phyloP scores from a whole-genome alignment of 2,113 vertebrate species.

The Thunnus thynnus region DNA sequence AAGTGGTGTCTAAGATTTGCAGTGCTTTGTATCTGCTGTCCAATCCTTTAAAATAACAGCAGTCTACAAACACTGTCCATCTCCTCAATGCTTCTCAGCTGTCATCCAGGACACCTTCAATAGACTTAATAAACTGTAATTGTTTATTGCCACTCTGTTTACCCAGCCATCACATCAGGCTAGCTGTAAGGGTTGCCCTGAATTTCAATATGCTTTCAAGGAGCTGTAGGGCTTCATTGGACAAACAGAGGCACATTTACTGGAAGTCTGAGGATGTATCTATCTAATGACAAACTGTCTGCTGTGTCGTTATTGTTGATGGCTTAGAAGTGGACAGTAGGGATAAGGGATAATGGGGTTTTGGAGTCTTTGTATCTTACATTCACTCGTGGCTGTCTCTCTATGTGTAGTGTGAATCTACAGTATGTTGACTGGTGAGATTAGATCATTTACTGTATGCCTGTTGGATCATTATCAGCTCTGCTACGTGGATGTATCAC shows the following conservation, averaged over 20 bases:
- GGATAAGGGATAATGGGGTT: not conserved
- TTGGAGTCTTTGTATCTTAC: not conserved
- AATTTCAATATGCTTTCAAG: conserved; percentile 49
- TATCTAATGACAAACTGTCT: conserved; percentile 12
- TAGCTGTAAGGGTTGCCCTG: conserved; percentile 7
- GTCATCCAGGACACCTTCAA: conserved; percentile 60
- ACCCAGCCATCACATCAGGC: conserved; percentile 35
- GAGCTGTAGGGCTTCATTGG: conserved; percentile 14
- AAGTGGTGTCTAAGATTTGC: not conserved
- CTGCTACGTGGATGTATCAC: not conserved
- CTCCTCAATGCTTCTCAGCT: conserved; percentile 37
- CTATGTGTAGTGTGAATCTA: too few relatives aligned
- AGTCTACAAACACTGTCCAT: conserved; percentile 31
- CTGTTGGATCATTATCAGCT: not conserved
- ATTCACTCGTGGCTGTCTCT: too few relatives aligned
- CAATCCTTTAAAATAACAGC: conserved; percentile 15
- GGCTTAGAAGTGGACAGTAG: not conserved
- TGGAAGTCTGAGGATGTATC: not conserved
- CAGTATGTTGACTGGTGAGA: not conserved
- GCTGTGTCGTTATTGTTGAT: not conserved
- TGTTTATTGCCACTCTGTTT: conserved; percentile 61
- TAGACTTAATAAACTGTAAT: conserved; percentile 61
- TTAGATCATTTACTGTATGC: not conserved
- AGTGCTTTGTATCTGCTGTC: not conserved
- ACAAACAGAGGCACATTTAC: not conserved